Conservation (phyloP, 2,888 invertebrate genomes). For the Drosophila villosipedis region DNA sequence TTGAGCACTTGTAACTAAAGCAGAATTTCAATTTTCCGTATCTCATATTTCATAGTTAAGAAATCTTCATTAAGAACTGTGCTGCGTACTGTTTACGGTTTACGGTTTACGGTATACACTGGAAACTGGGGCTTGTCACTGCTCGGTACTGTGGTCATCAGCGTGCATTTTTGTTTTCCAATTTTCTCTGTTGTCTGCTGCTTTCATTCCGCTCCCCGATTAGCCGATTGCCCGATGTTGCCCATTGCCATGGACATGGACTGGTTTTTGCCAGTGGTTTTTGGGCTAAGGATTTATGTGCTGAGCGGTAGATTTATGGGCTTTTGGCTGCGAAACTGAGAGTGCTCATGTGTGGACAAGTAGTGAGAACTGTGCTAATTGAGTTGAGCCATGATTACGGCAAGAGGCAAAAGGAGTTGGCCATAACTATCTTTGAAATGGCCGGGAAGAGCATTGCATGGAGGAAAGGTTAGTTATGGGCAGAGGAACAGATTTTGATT, state of each 20-base stretch:
- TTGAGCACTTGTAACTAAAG: neutral
- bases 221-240: neutral
- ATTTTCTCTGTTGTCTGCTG: constrained; percentile 12
- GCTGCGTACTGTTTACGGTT: neutral
- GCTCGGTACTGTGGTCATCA: constrained; percentile 14
- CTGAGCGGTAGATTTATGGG: constrained; percentile 52
- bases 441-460: neutral
- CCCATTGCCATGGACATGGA: constrained; percentile 23
- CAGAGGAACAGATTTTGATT: constrained; percentile 35
- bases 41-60: neutral
- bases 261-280: constrained; percentile 25
- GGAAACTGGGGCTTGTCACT: constrained; percentile 17
- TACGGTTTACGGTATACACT: neutral
- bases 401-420: neutral
- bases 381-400: constrained; percentile 17
- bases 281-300: constrained; percentile 52
- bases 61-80: neutral
- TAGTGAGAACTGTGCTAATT: constrained; percentile 40
- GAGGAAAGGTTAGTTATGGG: constrained; percentile 12
- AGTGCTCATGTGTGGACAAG: constrained; percentile 25
- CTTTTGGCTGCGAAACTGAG: constrained; percentile 50
- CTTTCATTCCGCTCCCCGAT: neutral
- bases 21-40: neutral
- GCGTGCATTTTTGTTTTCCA: constrained; percentile 36
- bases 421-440: neutral